Evolutionary conservation across 2,797 vertebrate genomes (phyloP).

Genomic region (Tauraco hartlaubi): DNA sequence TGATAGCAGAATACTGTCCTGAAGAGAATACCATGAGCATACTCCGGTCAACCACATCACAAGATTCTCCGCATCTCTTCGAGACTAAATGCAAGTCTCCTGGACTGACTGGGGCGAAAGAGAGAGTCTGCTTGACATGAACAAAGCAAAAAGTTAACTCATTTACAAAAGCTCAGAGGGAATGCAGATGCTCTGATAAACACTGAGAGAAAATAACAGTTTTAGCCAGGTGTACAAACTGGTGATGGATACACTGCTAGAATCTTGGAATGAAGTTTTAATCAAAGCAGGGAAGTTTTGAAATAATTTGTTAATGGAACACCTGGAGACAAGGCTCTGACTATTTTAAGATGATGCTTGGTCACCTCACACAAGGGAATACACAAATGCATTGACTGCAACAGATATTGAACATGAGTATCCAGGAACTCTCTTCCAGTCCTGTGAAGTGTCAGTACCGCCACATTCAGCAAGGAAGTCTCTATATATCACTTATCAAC

Average conservation of each 20-base stretch:
- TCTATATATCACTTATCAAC: not conserved
- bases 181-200: not conserved
- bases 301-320: not conserved
- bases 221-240: not conserved
- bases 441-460: not conserved
- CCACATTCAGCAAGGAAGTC: not conserved
- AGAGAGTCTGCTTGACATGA: fast-evolving
- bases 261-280: not conserved
- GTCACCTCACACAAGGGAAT: not conserved
- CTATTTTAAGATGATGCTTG: not conserved
- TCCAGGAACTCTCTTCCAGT: not conserved
- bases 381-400: not conserved
- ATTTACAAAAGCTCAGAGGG: not conserved
- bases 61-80: not conserved
- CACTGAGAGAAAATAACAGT: fast-evolving
- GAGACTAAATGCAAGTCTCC: not conserved
- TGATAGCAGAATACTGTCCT: not conserved
- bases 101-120: not conserved
- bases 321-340: not conserved
- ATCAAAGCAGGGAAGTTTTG: not conserved
- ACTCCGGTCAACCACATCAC: not conserved
- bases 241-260: not conserved
- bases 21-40: not conserved
- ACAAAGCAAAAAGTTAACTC: not conserved
- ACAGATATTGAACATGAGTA: not conserved